These are phyloP conservation scores for Trichogramma evanescens DNA, from an alignment of 2,888 invertebrate genomes.

Conservation along the genomic window DNA sequence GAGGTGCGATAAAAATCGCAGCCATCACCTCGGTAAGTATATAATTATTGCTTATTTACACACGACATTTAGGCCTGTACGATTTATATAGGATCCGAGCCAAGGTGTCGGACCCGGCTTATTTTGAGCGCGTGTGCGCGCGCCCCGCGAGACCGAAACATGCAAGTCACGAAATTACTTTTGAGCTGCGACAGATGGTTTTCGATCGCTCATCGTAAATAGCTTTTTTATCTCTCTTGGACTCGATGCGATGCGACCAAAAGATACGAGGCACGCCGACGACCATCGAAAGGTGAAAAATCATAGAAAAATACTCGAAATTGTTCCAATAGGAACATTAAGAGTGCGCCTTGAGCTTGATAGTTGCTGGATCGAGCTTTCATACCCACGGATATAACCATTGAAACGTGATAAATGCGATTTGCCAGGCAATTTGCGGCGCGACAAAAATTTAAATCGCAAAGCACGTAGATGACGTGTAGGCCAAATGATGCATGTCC, in stretches of 20 bases:
- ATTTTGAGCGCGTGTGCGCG: too few relatives aligned
- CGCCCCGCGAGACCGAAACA: not conserved
- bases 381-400: too few relatives aligned
- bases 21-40: constrained; percentile 4
- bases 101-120: too few relatives aligned
- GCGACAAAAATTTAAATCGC: constrained; percentile 47
- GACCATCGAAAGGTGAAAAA: not conserved
- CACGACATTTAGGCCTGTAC: constrained; percentile 7
- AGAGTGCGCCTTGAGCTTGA: not conserved
- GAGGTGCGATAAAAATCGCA: constrained; percentile 16
- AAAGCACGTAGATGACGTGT: constrained; percentile 36
- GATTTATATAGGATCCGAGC: too few relatives aligned
- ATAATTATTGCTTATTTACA: constrained; percentile 20
- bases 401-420: constrained; percentile 32
- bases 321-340: not conserved
- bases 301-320: not conserved
- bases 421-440: constrained; percentile 43
- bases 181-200: constrained; percentile 18
- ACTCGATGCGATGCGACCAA: too few relatives aligned
- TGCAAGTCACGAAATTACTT: constrained; percentile 16
- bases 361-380: too few relatives aligned
- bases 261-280: too few relatives aligned
- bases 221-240: not conserved
- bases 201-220: not conserved
- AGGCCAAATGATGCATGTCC: constrained; percentile 32